Evolutionary conservation across 2,888 invertebrate species (phyloP).

Genomic region (Yponomeuta evonymella): DNA sequence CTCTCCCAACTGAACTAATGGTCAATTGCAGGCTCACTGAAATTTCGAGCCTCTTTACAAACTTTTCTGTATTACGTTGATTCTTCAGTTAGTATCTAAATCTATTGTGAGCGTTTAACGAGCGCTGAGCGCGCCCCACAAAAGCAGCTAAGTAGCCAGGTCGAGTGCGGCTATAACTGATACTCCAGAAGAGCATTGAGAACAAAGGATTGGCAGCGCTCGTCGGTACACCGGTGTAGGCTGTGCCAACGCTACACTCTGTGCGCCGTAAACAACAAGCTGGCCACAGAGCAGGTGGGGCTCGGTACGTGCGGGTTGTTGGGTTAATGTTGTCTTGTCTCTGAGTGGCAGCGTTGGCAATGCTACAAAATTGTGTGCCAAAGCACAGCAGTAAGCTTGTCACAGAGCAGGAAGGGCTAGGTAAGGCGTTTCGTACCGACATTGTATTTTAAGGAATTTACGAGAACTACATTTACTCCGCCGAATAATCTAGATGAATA

Average conservation of each 20-base stretch:
- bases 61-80: too few relatives aligned
- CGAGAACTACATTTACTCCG: too few relatives aligned
- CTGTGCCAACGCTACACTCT: constrained; percentile 15
- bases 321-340: background rate
- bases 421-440: background rate
- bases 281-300: constrained; percentile 1
- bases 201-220: constrained; percentile 43
- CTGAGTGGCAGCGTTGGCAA: background rate
- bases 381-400: too few relatives aligned
- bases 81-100: too few relatives aligned
- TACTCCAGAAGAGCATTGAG: constrained; percentile 22
- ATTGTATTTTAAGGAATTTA: too few relatives aligned
- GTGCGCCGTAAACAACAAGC: constrained; percentile 11
- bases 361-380: too few relatives aligned
- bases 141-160: background rate
- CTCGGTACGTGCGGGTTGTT: background rate
- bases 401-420: too few relatives aligned
- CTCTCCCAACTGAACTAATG: too few relatives aligned
- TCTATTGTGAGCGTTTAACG: background rate
- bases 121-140: background rate
- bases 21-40: too few relatives aligned
- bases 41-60: too few relatives aligned
- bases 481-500: too few relatives aligned
- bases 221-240: constrained; percentile 29
- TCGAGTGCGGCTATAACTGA: constrained; percentile 6